These are phyloP conservation scores for Siphonodentalium dalli DNA, from an alignment of 2,888 invertebrate species.

Conservation along the genomic window DNA sequence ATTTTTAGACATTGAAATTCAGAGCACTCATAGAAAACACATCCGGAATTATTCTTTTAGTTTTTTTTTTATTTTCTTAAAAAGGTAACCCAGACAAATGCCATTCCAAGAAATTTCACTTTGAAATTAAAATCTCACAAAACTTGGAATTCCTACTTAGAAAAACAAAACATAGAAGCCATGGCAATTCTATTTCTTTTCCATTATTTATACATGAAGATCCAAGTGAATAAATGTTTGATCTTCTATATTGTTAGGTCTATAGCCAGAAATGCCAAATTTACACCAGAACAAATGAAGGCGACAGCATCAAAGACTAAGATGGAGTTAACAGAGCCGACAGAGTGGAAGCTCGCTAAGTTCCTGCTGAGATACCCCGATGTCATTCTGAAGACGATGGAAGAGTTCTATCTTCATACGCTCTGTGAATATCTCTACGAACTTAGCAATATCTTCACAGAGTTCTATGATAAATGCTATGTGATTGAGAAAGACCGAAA, in stretches of 20 bases:
- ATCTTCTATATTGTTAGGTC: constrained; percentile 65
- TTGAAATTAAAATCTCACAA: no score
- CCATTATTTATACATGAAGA: no score
- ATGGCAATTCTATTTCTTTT: no score
- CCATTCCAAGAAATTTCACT: no score
- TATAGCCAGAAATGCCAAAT: constrained; percentile 66
- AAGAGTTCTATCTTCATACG: constrained; percentile 82
- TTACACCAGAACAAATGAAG: constrained; percentile 68
- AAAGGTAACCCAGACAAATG: no score
- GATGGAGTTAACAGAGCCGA: constrained; percentile 82
- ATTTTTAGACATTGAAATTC: no score
- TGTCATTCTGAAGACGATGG: constrained; percentile 80
- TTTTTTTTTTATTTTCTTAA: no score
- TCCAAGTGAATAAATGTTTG: no score
- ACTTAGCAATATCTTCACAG: constrained; percentile 88
- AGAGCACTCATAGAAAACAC: no score
- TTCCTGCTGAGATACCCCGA: constrained; percentile 79
- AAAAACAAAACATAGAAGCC: no score
- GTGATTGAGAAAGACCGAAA: constrained; percentile 89
- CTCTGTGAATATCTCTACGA: constrained; percentile 97
- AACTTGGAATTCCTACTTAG: no score
- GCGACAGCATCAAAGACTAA: constrained; percentile 73
- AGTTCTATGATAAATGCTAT: constrained; percentile 97
- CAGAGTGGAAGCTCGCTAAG: constrained; percentile 95
- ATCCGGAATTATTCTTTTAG: no score